phyloP scores from a whole-genome alignment of 2,797 vertebrate genomes.

The Bucorvus abyssinicus region DNA sequence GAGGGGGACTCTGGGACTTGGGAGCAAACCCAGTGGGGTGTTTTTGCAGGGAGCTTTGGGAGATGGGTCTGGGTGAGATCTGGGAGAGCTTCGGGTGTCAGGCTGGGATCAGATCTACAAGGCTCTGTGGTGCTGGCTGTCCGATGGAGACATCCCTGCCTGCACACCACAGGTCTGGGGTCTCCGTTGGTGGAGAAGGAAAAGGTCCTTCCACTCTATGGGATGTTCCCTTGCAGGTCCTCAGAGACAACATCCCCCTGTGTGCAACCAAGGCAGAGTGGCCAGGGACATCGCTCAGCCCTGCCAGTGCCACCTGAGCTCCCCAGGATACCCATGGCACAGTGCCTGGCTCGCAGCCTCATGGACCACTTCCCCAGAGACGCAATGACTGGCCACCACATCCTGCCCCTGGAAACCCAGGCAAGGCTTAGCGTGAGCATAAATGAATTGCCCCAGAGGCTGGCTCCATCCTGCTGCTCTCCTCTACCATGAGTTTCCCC shows the following conservation, averaged over 20 bases:
- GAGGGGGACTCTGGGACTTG: fast-evolving
- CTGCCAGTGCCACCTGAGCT: not conserved
- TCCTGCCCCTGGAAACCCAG: not conserved
- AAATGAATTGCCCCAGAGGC: not conserved
- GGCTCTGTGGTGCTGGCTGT: not conserved
- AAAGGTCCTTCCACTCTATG: not conserved
- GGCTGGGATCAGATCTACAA: too few species aligned
- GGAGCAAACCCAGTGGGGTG: not conserved
- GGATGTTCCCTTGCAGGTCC: not conserved
- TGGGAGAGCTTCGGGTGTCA: not conserved
- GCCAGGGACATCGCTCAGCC: fast-evolving
- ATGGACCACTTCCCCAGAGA: not conserved
- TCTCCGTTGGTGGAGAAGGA: not conserved
- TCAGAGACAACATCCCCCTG: not conserved
- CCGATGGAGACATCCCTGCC: not conserved
- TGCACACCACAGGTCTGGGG: not conserved
- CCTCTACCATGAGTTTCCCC: too few species aligned
- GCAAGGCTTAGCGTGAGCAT: not conserved
- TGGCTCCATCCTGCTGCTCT: not conserved
- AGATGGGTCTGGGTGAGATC: too few species aligned
- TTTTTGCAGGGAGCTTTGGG: not conserved
- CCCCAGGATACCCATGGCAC: not conserved
- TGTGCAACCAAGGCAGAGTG: too few species aligned
- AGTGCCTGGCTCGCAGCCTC: not conserved
- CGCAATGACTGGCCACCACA: fast-evolving